Percentiles rank a stretch among this genome's conserved stretches.
phyloP scores from a whole-genome alignment of 2,797 vertebrate species.

The Denticeps clupeoides region DNA sequence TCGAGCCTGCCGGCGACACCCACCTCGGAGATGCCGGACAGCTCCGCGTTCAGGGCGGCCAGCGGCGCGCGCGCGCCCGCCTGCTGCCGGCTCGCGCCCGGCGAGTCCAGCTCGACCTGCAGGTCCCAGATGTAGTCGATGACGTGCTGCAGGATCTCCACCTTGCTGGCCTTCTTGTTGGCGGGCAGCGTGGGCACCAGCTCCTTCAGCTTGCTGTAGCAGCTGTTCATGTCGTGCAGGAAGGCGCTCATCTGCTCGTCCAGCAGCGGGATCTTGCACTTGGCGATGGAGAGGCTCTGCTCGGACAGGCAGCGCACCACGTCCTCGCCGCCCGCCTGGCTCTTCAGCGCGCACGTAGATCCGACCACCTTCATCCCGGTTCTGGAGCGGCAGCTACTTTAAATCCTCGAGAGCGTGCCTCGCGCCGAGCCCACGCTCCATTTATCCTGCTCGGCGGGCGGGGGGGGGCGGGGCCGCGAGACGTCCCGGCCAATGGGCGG shows the following conservation, averaged over 20 bases:
- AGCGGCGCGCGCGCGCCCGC: constrained; percentile 54
- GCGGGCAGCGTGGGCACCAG: constrained; percentile 61
- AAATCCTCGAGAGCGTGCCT: constrained; percentile 29
- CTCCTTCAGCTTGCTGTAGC: constrained; percentile 61
- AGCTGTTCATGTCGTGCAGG: constrained; percentile 40
- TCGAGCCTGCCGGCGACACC: no score
- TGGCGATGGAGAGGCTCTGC: constrained; percentile 15
- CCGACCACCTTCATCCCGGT: constrained; percentile 63
- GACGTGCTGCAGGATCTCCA: constrained; percentile 65
- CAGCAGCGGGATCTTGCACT: constrained; percentile 31
- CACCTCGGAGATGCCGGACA: constrained; percentile 60
- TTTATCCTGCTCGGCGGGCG: no score
- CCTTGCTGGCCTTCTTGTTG: constrained; percentile 36
- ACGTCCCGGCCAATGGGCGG: constrained; percentile 36
- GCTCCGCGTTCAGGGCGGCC: constrained; percentile 67
- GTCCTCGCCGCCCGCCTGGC: constrained; percentile 58
- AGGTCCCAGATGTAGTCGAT: constrained; percentile 71
- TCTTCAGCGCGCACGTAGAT: constrained; percentile 63
- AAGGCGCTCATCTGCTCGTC: constrained; percentile 21
- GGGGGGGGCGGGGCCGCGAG: no score
- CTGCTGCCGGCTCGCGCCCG: constrained; percentile 51
- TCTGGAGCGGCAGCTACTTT: no score
- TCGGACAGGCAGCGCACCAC: constrained; percentile 54
- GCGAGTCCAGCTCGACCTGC: constrained; percentile 58
- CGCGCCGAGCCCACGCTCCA: no score